phyloP scores from a whole-genome alignment of 1,140 invertebrate genomes.

The Diorhabda sublineata region DNA sequence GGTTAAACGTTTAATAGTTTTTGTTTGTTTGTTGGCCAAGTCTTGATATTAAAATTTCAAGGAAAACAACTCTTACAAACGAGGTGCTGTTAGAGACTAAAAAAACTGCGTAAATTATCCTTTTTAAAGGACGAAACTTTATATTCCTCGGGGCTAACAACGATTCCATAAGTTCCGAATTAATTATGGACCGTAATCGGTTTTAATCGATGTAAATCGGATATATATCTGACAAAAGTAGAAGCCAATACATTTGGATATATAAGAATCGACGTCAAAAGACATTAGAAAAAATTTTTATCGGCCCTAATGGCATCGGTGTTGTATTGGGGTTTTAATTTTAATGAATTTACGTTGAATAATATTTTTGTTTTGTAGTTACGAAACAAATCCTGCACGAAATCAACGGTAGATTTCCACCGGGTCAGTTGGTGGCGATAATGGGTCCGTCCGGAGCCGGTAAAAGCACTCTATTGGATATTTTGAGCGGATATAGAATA shows the following conservation, averaged over 20 bases:
- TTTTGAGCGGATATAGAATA: slow-evolving; percentile 66
- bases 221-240: background rate
- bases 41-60: too few relatives aligned
- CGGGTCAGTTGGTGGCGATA: slow-evolving; percentile 77
- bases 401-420: slow-evolving; percentile 69
- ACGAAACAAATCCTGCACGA: slow-evolving; percentile 75
- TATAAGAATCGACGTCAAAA: background rate
- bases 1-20: too few relatives aligned
- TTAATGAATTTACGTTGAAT: background rate
- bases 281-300: background rate
- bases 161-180: too few relatives aligned
- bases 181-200: too few relatives aligned
- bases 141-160: too few relatives aligned
- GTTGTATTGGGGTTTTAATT: background rate
- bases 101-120: too few relatives aligned
- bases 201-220: background rate
- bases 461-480: slow-evolving; percentile 76
- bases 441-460: slow-evolving; percentile 87
- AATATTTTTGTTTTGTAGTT: slow-evolving; percentile 49
- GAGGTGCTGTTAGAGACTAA: too few relatives aligned
- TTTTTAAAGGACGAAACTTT: too few relatives aligned
- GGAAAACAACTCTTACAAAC: too few relatives aligned
- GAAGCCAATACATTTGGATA: background rate
- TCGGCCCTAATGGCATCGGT: background rate
- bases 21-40: too few relatives aligned